These are phyloP conservation scores for Medauroidea extradentata DNA, from an alignment of 1,140 invertebrate species.

Conservation along the genomic window DNA sequence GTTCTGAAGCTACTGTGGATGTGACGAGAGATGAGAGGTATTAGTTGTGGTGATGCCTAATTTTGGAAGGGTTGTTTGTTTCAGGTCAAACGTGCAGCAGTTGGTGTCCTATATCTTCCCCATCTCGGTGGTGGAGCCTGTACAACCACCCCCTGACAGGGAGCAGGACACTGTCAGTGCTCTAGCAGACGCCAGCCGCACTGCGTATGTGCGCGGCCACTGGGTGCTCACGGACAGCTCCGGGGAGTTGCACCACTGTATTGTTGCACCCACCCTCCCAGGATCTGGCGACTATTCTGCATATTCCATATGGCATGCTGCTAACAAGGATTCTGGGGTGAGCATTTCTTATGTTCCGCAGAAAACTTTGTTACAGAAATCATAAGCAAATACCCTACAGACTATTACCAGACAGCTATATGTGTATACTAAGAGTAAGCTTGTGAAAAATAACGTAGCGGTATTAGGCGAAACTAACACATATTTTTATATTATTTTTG, in stretches of 20 bases:
- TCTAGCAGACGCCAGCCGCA: constrained; percentile 69
- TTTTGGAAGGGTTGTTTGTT: no score
- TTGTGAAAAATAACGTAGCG: no score
- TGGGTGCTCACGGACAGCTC: constrained; percentile 66
- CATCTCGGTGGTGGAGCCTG: constrained; percentile 54
- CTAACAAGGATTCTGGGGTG: neutral
- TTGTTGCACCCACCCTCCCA: constrained; percentile 70
- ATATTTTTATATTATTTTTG: no score
- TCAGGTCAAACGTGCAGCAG: constrained; percentile 54
- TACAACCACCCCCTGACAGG: constrained; percentile 13
- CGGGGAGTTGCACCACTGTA: constrained; percentile 62
- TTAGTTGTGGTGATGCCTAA: no score
- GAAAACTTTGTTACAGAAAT: no score
- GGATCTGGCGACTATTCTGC: constrained; percentile 72
- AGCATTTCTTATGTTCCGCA: no score
- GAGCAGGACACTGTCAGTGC: constrained; percentile 9
- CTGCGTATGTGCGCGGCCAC: constrained; percentile 65
- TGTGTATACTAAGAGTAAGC: no score
- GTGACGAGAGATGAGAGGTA: no score
- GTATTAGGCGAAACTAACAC: no score
- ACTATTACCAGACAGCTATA: no score
- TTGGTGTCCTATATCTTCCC: constrained; percentile 74
- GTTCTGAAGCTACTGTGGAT: no score
- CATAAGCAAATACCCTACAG: no score
- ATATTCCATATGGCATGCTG: constrained; percentile 65